These are phyloP conservation scores for Lipophrys pholis DNA, from an alignment of 2,113 vertebrate species.

Conservation along the genomic window DNA sequence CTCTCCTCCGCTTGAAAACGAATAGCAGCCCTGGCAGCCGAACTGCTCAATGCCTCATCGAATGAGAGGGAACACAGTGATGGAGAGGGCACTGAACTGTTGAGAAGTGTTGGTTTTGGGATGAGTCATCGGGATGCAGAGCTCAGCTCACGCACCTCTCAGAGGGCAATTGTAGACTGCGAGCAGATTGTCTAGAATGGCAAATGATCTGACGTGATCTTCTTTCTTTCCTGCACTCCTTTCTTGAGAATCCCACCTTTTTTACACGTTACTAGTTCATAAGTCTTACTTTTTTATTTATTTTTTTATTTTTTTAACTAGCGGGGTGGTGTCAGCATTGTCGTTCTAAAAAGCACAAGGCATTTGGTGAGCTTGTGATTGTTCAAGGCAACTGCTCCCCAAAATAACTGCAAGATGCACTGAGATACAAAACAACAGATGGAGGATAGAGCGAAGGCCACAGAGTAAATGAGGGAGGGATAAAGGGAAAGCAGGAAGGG, in stretches of 20 bases:
- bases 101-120: constrained; percentile 68
- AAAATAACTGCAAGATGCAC: constrained; percentile 67
- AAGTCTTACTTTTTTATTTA: constrained; percentile 21
- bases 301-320: constrained; percentile 29
- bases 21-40: constrained; percentile 60
- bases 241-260: constrained; percentile 9
- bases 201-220: constrained; percentile 30
- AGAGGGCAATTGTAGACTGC: constrained; percentile 49
- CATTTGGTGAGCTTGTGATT: constrained; percentile 63
- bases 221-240: constrained; percentile 12
- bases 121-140: constrained; percentile 67
- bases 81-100: constrained; percentile 55
- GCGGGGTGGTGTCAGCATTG: constrained; percentile 49
- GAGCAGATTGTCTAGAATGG: constrained; percentile 32
- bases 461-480: constrained; percentile 46
- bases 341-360: constrained; percentile 54
- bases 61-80: constrained; percentile 60
- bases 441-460: constrained; percentile 50
- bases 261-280: constrained; percentile 46
- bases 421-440: constrained; percentile 61
- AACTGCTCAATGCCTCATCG: constrained; percentile 61
- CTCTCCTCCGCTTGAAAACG: constrained; percentile 46
- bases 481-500: not conserved
- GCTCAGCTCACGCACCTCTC: constrained; percentile 45
- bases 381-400: constrained; percentile 57